Conservation (phyloP, 2,113 vertebrate genomes). For the Panurus biarmicus region DNA sequence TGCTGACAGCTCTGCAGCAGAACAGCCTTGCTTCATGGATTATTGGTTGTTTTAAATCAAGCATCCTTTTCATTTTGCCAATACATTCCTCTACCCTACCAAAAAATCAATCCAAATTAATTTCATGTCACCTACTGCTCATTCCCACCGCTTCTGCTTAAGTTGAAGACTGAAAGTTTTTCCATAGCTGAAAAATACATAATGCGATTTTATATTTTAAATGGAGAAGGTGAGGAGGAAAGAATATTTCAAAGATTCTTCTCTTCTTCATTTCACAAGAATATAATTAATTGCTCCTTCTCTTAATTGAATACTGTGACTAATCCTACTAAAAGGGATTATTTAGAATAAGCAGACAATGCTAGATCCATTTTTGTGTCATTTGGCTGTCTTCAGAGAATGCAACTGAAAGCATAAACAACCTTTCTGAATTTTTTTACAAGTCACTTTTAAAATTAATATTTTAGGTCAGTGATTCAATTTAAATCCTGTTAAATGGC, state of each 20-base stretch:
- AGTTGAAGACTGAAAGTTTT: conserved; percentile 22
- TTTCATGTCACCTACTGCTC: background rate
- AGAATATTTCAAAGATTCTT: conserved; percentile 20
- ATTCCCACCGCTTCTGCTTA: background rate
- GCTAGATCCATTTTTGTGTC: conserved; percentile 23
- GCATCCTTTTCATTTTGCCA: background rate
- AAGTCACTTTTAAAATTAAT: conserved; percentile 56
- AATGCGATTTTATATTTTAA: conserved; percentile 31
- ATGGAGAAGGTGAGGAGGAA: background rate
- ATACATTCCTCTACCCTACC: background rate
- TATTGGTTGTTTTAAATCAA: background rate
- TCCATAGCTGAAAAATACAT: conserved; percentile 8
- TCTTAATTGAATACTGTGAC: conserved; percentile 64
- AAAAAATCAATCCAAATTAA: conserved; percentile 10
- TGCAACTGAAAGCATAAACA: conserved; percentile 43
- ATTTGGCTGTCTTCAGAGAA: conserved; percentile 57
- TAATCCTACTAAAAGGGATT: conserved; percentile 65
- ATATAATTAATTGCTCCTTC: conserved; percentile 61
- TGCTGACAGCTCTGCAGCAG: background rate
- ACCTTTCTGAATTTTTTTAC: conserved; percentile 17
- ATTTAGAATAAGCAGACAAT: conserved; percentile 55
- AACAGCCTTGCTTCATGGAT: background rate
- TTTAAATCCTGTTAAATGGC: conserved; percentile 36
- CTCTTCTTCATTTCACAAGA: conserved; percentile 51
- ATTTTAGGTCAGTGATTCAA: conserved; percentile 60